Percentiles rank a stretch among this genome's conserved stretches.
Conservation (phyloP, 2,888 invertebrate species). For the Steinernema scapterisci region DNA sequence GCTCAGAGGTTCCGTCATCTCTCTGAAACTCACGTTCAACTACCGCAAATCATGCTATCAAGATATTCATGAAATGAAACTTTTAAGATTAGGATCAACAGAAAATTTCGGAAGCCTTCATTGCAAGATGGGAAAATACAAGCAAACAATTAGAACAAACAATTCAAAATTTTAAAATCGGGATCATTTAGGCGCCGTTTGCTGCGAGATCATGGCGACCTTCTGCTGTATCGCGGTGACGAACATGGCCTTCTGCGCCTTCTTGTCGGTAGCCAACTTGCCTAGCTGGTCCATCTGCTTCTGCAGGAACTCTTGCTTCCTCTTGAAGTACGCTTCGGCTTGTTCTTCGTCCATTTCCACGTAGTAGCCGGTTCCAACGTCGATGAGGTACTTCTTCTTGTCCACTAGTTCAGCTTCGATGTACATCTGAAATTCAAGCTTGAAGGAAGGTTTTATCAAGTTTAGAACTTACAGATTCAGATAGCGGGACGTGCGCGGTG, state of each 20-base stretch:
- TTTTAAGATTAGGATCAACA: too few species aligned
- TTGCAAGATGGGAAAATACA: not conserved
- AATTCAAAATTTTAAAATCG: too few species aligned
- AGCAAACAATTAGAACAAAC: not conserved
- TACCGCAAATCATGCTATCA: too few species aligned
- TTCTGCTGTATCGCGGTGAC: conserved; percentile 49
- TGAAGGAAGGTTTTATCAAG: too few species aligned
- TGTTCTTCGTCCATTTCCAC: conserved; percentile 84
- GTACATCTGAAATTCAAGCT: conserved; percentile 78
- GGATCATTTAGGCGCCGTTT: too few species aligned
- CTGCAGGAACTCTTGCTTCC: conserved; percentile 86
- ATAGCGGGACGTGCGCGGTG: conserved; percentile 87
- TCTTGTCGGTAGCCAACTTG: conserved; percentile 80
- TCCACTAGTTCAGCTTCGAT: conserved; percentile 87
- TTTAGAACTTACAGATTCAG: conserved; percentile 77
- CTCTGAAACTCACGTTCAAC: too few species aligned
- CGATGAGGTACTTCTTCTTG: conserved; percentile 85
- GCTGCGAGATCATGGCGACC: conserved; percentile 40
- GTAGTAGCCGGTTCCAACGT: conserved; percentile 95
- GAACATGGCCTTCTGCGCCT: conserved; percentile 66
- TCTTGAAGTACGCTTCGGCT: conserved; percentile 88
- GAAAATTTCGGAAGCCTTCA: too few species aligned
- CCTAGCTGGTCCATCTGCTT: conserved; percentile 95
- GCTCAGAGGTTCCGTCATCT: conserved; percentile 36
- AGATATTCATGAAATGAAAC: too few species aligned